Percentiles rank a stretch among this genome's conserved stretches.
Evolutionary conservation across 2,113 vertebrate species (phyloP).

Genomic region (Thamnaconus septentrionalis): DNA sequence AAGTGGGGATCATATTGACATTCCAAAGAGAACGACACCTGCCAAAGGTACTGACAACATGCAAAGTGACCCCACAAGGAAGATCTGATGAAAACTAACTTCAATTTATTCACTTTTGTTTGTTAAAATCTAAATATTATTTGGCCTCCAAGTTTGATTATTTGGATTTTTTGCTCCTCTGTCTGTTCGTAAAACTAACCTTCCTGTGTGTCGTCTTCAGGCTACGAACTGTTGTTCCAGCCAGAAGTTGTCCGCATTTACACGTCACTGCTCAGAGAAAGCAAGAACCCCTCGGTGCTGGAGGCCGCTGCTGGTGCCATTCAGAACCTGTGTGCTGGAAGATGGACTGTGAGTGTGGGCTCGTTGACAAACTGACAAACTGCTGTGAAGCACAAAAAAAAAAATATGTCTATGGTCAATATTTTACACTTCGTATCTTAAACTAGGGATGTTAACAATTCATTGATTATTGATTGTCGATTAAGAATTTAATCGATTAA

Average conservation of each 20-base stretch:
- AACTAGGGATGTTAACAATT: no score
- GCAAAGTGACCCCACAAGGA: no score
- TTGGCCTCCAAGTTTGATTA: not conserved
- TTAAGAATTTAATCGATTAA: no score
- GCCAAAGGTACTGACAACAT: conserved; percentile 82
- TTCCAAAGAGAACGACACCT: conserved; percentile 91
- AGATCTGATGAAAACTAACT: no score
- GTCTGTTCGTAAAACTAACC: not conserved
- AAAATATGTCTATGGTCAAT: no score
- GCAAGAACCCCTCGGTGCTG: conserved; percentile 88
- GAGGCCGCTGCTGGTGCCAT: conserved; percentile 94
- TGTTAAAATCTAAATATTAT: no score
- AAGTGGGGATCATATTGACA: conserved; percentile 83
- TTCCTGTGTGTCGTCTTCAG: conserved; percentile 59
- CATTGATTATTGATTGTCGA: no score
- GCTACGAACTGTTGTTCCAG: conserved; percentile 94
- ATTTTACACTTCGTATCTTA: no score
- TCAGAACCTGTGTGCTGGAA: conserved; percentile 94
- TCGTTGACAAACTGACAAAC: not conserved
- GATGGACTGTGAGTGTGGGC: conserved; percentile 82
- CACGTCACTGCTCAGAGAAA: conserved; percentile 91
- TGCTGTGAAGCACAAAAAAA: not conserved
- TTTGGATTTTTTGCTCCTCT: not conserved
- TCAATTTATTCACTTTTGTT: no score
- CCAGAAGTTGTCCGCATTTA: conserved; percentile 96